These are phyloP conservation scores for Pseudoatta argentina DNA, from an alignment of 1,140 invertebrate species.

Conservation along the genomic window DNA sequence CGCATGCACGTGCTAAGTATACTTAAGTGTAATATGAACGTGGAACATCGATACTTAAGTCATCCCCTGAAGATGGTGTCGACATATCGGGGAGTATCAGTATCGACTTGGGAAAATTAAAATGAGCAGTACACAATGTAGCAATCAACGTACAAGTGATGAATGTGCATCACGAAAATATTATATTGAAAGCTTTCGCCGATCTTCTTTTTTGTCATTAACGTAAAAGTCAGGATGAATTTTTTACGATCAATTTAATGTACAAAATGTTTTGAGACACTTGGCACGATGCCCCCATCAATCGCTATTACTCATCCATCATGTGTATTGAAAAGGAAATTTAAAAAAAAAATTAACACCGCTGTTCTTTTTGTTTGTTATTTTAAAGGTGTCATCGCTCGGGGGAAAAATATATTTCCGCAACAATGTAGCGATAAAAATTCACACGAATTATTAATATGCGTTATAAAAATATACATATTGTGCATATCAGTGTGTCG, in stretches of 20 bases:
- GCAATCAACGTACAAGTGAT: constrained; percentile 10
- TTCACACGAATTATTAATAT: not conserved
- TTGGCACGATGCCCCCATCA: constrained; percentile 6
- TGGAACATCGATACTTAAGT: constrained; percentile 10
- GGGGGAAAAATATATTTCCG: not conserved
- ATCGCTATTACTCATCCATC: constrained; percentile 1
- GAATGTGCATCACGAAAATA: constrained; percentile 10
- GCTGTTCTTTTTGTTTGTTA: not conserved
- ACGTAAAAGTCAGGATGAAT: not conserved
- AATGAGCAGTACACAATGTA: constrained; percentile 8
- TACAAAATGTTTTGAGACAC: not conserved
- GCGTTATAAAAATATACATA: constrained; percentile 4
- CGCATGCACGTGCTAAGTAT: not conserved
- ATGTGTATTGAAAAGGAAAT: not conserved
- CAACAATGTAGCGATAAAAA: not conserved
- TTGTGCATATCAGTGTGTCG: not conserved
- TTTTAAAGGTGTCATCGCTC: not conserved
- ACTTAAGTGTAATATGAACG: not conserved
- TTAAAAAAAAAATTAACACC: constrained; percentile 13
- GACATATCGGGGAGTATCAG: not conserved
- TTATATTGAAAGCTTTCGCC: not conserved
- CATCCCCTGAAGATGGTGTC: not conserved
- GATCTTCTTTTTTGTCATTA: not conserved
- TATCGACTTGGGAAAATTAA: constrained; percentile 10
- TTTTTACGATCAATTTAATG: not conserved